Evolutionary conservation across 2,888 invertebrate genomes (phyloP).

Genomic region (Perizoma flavofasciatum): DNA sequence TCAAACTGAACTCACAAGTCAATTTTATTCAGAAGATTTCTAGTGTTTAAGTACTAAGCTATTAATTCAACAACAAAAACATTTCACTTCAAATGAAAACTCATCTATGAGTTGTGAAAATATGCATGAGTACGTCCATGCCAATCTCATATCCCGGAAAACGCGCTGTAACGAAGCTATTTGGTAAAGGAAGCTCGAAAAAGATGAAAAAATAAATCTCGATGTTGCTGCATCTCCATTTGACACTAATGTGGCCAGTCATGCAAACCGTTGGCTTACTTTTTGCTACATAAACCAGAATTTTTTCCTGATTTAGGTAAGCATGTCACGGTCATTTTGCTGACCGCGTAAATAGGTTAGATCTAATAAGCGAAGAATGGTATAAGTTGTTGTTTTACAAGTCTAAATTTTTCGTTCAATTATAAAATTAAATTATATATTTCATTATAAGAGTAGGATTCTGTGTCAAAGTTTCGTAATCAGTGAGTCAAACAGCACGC

Average conservation of each 20-base stretch:
- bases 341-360: slow-evolving; percentile 18
- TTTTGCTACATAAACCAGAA: neutral
- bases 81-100: slow-evolving; percentile 11
- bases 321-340: slow-evolving; percentile 22
- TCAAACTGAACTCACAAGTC: slow-evolving; percentile 12
- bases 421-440: no score
- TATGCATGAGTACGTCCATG: slow-evolving; percentile 24
- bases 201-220: slow-evolving; percentile 32
- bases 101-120: slow-evolving; percentile 11
- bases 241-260: neutral
- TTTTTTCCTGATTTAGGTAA: slow-evolving; percentile 22
- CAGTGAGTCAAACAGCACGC: slow-evolving; percentile 20
- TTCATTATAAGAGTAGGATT: neutral
- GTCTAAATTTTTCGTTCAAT: no score
- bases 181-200: slow-evolving; percentile 55
- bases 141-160: slow-evolving; percentile 53
- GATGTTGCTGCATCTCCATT: slow-evolving; percentile 8
- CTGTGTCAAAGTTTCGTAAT: slow-evolving; percentile 6
- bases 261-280: neutral
- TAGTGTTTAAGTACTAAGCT: neutral
- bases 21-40: slow-evolving; percentile 1
- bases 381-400: slow-evolving; percentile 10
- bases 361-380: slow-evolving; percentile 15
- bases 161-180: slow-evolving; percentile 58
- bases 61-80: neutral